Conservation (phyloP, 1,140 invertebrate species). For the Paraescarpia echinospica region DNA sequence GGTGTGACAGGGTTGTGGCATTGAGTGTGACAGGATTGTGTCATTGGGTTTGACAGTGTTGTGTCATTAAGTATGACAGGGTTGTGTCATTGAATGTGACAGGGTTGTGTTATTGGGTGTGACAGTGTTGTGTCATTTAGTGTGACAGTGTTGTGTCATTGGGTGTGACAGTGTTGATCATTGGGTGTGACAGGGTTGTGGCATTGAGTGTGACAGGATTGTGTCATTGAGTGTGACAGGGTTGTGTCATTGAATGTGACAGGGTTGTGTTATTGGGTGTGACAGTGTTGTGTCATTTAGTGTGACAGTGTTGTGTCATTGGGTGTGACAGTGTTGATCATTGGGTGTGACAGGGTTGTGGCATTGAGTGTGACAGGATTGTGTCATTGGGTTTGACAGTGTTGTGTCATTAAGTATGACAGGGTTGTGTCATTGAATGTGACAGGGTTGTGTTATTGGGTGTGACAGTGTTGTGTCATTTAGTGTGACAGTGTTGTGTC, state of each 20-base stretch:
- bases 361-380: background rate
- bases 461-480: too few species aligned
- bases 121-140: background rate
- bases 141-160: conserved; percentile 15
- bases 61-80: background rate
- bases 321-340: background rate
- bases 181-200: background rate
- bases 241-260: conserved; percentile 2
- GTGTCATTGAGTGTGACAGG: background rate
- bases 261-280: too few species aligned
- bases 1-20: background rate
- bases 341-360: background rate
- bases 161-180: background rate
- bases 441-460: background rate
- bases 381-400: background rate
- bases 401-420: too few species aligned
- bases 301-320: background rate
- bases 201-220: background rate
- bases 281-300: background rate
- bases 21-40: conserved; percentile 11
- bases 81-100: background rate
- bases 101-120: background rate
- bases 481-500: too few species aligned
- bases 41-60: background rate
- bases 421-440: background rate